Percentiles rank a stretch among this genome's conserved stretches.
phyloP scores from a whole-genome alignment of 2,113 vertebrate species.

The Sterna hirundo region DNA sequence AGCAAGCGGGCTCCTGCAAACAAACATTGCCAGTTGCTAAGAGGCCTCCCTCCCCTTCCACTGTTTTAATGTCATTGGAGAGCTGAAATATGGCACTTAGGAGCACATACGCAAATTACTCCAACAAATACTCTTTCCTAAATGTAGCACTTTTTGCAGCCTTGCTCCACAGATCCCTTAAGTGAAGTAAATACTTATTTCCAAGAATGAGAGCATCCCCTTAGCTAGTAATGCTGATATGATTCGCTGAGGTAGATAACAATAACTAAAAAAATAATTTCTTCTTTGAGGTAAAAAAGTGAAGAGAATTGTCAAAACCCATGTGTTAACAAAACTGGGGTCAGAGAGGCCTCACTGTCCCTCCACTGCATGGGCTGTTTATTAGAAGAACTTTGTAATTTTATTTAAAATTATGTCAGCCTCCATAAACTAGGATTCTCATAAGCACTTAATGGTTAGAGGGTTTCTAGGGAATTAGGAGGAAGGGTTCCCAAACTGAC shows the following conservation, averaged over 20 bases:
- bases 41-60: neutral
- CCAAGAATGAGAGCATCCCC: neutral
- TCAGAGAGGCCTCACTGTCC: neutral
- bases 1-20: neutral
- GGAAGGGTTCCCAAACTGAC: neutral
- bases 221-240: neutral
- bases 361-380: fast-evolving
- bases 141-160: neutral
- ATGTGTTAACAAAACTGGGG: fast-evolving
- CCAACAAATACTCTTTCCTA: neutral
- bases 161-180: neutral
- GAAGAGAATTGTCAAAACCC: neutral
- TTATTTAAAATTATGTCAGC: neutral
- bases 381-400: neutral
- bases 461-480: neutral
- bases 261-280: neutral
- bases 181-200: neutral
- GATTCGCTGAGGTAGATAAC: neutral
- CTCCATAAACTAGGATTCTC: neutral
- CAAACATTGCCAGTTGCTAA: neutral
- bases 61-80: neutral
- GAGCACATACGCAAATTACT: neutral
- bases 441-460: neutral
- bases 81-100: neutral
- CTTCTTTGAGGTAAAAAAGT: neutral